Evolutionary conservation across 2,113 vertebrate species (phyloP), one percentile per base, ranked within the genome.

Genomic region (Gobio gobio): DNA sequence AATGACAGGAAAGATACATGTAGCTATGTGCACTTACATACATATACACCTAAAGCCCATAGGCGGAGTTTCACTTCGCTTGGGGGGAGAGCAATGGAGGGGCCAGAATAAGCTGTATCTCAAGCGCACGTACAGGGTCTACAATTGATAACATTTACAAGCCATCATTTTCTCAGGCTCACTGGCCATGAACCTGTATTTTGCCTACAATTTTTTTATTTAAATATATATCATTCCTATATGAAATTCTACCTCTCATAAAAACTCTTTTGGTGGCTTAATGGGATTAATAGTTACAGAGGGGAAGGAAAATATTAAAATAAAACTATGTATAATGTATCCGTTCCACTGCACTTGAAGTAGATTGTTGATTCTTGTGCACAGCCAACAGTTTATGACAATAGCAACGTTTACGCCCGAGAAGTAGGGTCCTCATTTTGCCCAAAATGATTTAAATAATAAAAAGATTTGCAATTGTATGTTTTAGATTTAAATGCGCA

Each of bases 1-100:
- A 87, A 89, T 77, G 90, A 63, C 85, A 78, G 54, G 76, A 86
- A 84, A 82, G 45, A 43, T 73, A 84, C 76, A 88, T 88, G 87
- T 88, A 87, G 84, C 82, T 87, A 84, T 87, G 85, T 73, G 85
- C 75, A 83, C 80, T 88, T 63, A 85, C 40, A 82, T n/a, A 83
- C 54, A 83, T 36, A 78, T 24, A 78, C 76, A 84, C 68, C 24
- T 68, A 20, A 81, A 81, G 43, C 45, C 18, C 61, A 29, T 47
- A 80, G 58, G 78, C 33, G 12, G 56, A 78, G 77, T 78, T 63
- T 43, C 36, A 76, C 14, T 24, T 29, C 49, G 7, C 26, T 51
- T 51, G 26, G 24, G 45, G 24, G 43, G 7, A 47, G 45, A 0
- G 51, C 49, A 49, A 24, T 75, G 73, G 73, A 10, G 33, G 36